Evolutionary conservation across 37 sponge, comb jelly and placozoan species (phyloP), one percentile per base, ranked within the genome.

Genomic region (Axinella damicornis): DNA sequence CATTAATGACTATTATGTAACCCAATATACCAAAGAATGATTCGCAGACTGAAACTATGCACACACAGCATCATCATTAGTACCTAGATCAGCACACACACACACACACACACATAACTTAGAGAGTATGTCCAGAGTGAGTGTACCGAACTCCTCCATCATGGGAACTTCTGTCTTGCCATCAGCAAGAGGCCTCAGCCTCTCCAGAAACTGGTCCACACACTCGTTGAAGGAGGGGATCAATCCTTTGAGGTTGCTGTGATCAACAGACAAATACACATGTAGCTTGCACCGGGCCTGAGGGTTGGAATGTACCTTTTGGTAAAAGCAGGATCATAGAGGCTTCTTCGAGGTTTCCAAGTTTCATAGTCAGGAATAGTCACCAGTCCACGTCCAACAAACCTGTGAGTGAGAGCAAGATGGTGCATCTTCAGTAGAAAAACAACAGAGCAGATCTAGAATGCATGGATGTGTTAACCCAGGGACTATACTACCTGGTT

Each of bases 151-250:
- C 19, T 76, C 36, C 30, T 76, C 35, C 60, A 27, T 76, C 60
- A 76, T 76, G 32, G 60, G 76, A 31, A 76, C 35, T 57, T 27
- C 15, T 11, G 60, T 57, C 60, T 57, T 33, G 2, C 60, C 76
- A 76, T 56, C 60, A 58, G 76, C 76, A 25, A 34, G 58, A 35
- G 60, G 34, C 28, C 37, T 56, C 11, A 76, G 34, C 21, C 21
- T 57, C 60, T 76, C 76, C 36, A 76, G 58, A 16, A 76, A 76
- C 18, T 25, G 32, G 60, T 76, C 76, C 17, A 57, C 60, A 57
- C 76, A 76, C 37, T 57, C 60, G 31, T 76, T 76, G 76, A 76
- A 76, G 60, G 31, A 14, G 4, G 76, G 76, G 2, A 69, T 25
- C 4, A 69, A 9, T 4, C 37, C 35, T 30, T 35, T 69, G 30